Evolutionary conservation across 2,113 vertebrate species (phyloP), one percentile per base, ranked within the genome.

Genomic region (Rutilus rutilus): DNA sequence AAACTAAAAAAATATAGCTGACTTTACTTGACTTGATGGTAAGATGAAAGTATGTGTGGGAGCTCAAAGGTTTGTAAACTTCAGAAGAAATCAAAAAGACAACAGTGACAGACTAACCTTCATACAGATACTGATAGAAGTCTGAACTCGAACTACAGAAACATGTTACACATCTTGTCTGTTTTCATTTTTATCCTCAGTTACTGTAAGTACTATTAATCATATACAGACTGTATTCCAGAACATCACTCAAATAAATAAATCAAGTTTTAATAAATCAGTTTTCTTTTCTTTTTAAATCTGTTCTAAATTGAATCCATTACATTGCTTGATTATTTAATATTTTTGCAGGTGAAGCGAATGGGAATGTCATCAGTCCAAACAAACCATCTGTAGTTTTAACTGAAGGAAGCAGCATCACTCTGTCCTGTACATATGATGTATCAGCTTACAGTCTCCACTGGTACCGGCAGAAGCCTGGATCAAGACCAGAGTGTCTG

Each of bases 391-490:
- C 33, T 67, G 6, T 12, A 79, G 47, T 25, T 85, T 33, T 57
- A 67, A 27, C 47, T 67, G 84, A 85, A 69, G 60, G 75, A 76
- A 85, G 45, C n/a, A 81, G 17, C 77, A 62, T n/a, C 65, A 74
- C 10, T 77, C 85, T 80, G 50, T 62, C 52, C 27, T 88, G 83
- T 21, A 76, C 69, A 45, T 85, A 75, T 45, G 73, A 65, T 39
- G 39, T 9, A 65, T 39, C 75, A 52, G 25, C 42, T 65, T 7
- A 67, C 21, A 67, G 30, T 19, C 45, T 85, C 27, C 60, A 67
- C 25, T 85, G 76, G 84, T 85, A 85, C 65, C 30, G 2, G 36
- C 64, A 87, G 39, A 73, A 39, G 54, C 64, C 52, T 50, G 57
- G 83, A 71, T 75, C 67, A 54, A 79, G 8, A 65, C 39, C 77